phyloP scores from a whole-genome alignment of 1,140 invertebrate species.

The Antheraea mylitta region DNA sequence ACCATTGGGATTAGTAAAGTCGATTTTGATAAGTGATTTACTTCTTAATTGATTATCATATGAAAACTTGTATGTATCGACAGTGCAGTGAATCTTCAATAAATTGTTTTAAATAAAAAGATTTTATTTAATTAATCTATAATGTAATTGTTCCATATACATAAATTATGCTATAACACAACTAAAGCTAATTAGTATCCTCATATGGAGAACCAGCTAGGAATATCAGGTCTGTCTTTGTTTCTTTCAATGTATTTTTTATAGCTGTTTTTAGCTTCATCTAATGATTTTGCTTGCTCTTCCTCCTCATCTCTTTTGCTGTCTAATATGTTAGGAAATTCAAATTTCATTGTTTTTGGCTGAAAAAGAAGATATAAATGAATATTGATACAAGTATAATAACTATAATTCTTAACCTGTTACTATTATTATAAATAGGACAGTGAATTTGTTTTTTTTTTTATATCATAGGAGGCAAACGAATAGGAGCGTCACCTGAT shows the following conservation, averaged over 20 bases:
- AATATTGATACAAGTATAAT: background rate
- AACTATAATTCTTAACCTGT: background rate
- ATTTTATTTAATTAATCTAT: background rate
- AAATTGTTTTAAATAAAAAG: background rate
- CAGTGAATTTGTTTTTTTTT: too few relatives aligned
- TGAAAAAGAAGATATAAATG: slow-evolving; percentile 45
- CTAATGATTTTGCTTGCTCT: slow-evolving; percentile 65
- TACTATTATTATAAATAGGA: too few relatives aligned
- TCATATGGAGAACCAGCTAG: slow-evolving; percentile 80
- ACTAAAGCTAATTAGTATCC: background rate
- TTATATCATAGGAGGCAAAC: too few relatives aligned
- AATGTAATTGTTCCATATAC: background rate
- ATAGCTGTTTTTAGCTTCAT: slow-evolving; percentile 73
- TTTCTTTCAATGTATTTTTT: slow-evolving; percentile 72
- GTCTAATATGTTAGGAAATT: slow-evolving; percentile 79
- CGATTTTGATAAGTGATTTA: too few relatives aligned
- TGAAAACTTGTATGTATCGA: too few relatives aligned
- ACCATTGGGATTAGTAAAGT: too few relatives aligned
- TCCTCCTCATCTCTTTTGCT: slow-evolving; percentile 56
- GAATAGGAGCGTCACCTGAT: too few relatives aligned
- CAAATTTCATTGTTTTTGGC: slow-evolving; percentile 79
- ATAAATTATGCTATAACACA: background rate
- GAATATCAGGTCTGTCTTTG: slow-evolving; percentile 76
- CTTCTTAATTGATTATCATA: too few relatives aligned
- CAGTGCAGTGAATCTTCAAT: background rate